Percentiles rank a stretch among this genome's conserved stretches.
These are phyloP conservation scores for Cheracebus regulus DNA, from an alignment of 2,797 vertebrate species.

Conservation along the genomic window DNA sequence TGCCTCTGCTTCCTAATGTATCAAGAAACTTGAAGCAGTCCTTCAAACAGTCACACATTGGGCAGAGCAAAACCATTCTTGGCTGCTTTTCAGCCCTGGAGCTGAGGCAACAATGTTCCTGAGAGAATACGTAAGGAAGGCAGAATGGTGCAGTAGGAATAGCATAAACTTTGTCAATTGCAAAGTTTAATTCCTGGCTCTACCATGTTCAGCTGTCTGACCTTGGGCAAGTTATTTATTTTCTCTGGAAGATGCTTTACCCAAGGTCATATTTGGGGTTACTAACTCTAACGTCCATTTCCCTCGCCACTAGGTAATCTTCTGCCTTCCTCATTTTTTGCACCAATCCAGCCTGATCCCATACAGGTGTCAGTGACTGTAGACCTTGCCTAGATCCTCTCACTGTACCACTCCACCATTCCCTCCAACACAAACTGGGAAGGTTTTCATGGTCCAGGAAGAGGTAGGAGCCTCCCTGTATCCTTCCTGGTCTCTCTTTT, in stretches of 20 bases:
- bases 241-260: not conserved
- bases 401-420: not conserved
- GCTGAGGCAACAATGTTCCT: not conserved
- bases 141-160: not conserved
- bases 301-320: not conserved
- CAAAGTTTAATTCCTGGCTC: not conserved
- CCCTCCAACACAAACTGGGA: not conserved
- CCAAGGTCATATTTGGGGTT: not conserved
- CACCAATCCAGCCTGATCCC: not conserved
- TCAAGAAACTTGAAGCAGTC: slow-evolving; percentile 37
- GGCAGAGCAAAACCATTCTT: slow-evolving; percentile 20
- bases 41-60: not conserved
- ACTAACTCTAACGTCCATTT: not conserved
- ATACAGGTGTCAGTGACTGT: not conserved
- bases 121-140: not conserved
- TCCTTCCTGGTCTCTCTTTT: not conserved
- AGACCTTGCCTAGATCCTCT: not conserved
- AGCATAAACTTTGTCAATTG: not conserved
- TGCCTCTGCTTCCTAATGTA: slow-evolving; percentile 16
- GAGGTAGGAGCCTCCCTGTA: not conserved
- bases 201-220: not conserved
- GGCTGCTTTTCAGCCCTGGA: slow-evolving; percentile 53
- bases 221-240: slow-evolving; percentile 24
- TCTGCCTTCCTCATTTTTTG: not conserved
- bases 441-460: not conserved